A percentile compares a stretch with the other conserved stretches of the same genome.
Evolutionary conservation across 2,113 vertebrate genomes (phyloP).

Genomic region (Dicrurus megarhynchus): DNA sequence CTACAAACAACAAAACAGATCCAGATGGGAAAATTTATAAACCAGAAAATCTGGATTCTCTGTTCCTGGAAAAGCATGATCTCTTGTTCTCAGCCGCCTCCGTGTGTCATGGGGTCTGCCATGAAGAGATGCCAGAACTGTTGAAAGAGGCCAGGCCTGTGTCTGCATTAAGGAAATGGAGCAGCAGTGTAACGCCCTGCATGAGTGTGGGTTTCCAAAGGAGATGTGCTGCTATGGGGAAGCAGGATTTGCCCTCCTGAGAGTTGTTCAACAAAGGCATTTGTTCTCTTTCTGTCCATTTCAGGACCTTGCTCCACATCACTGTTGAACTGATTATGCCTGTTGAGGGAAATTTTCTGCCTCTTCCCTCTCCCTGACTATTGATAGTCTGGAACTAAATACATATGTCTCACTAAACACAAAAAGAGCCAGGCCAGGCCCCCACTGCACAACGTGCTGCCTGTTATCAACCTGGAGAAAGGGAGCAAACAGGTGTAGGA

Average conservation of each 20-base stretch:
- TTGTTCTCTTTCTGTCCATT: neutral
- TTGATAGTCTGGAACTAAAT: neutral
- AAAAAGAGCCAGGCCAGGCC: neutral
- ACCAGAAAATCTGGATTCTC: constrained; percentile 64
- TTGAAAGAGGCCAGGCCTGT: constrained; percentile 19
- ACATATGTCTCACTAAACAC: neutral
- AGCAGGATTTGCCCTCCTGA: neutral
- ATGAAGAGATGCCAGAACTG: constrained; percentile 35
- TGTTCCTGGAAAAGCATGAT: constrained; percentile 51
- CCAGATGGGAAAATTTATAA: constrained; percentile 59
- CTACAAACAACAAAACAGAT: constrained; percentile 48
- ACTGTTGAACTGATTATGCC: neutral
- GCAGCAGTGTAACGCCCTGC: neutral
- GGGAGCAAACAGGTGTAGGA: constrained; percentile 49
- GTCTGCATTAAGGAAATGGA: neutral
- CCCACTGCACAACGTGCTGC: neutral
- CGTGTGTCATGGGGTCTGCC: constrained; percentile 56
- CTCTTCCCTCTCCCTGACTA: neutral
- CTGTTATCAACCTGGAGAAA: constrained; percentile 28
- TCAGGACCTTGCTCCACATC: neutral
- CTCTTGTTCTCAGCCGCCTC: constrained; percentile 49
- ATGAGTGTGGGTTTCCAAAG: neutral
- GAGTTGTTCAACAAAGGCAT: neutral
- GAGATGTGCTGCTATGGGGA: neutral
- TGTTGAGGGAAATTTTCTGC: neutral